Percentiles rank a stretch among this genome's conserved stretches.
phyloP scores from a whole-genome alignment of 2,888 invertebrate species.

The Trachelus tabidus region DNA sequence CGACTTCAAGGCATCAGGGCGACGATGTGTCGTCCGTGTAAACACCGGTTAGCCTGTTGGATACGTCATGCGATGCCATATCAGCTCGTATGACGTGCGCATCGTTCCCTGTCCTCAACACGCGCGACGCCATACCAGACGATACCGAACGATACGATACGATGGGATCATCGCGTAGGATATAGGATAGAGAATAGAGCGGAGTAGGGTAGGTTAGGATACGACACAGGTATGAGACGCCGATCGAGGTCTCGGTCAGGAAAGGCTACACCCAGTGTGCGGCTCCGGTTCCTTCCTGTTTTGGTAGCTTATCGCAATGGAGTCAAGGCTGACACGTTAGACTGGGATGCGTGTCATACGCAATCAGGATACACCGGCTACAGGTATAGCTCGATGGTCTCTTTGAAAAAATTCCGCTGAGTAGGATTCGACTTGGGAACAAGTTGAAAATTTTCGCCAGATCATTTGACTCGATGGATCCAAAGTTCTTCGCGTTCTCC shows the following conservation, averaged over 20 bases:
- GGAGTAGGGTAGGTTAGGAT: too few species aligned
- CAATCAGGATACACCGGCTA: too few species aligned
- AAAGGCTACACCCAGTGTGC: neutral
- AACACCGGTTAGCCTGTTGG: constrained; percentile 19
- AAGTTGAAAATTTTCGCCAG: constrained; percentile 7
- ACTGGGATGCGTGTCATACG: neutral
- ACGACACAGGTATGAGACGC: too few species aligned
- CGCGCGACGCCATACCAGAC: neutral
- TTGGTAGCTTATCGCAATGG: constrained; percentile 8
- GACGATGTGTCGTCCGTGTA: constrained; percentile 15
- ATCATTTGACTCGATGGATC: constrained; percentile 11
- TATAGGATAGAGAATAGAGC: too few species aligned
- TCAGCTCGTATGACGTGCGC: neutral
- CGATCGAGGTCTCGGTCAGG: constrained; percentile 4
- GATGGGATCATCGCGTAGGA: too few species aligned
- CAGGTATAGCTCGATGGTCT: too few species aligned
- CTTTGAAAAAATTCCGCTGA: too few species aligned
- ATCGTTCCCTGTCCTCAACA: neutral
- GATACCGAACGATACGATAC: too few species aligned
- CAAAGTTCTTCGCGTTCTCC: neutral
- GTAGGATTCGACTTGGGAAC: too few species aligned
- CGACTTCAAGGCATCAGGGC: neutral
- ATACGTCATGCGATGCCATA: neutral
- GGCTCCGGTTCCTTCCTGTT: constrained; percentile 21
- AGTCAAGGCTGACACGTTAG: constrained; percentile 18